Base-by-base conservation (phyloP, 2,797 vertebrate genomes). In the Hoplostethus atlanticus region DNA sequence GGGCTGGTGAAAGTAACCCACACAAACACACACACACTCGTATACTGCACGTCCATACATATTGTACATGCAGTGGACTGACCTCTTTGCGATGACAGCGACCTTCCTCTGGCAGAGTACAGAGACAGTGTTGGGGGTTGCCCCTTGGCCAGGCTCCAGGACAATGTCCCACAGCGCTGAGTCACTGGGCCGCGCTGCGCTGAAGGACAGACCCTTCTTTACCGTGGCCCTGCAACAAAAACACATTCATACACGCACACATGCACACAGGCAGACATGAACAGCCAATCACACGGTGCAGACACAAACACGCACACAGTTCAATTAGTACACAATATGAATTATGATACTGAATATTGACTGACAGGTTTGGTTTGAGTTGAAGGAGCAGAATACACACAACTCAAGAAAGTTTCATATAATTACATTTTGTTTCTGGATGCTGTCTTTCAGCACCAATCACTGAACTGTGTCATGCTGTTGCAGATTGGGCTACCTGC, bases 201-300 rank as follows among this genome's bases (percentile, higher is more conserved):
- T 94, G 89, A 95, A 95, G 15, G 84, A 87, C 83, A 95, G 65
- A 36, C 93, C 91, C 6, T 80, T 71, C 81, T 91, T 92, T 6
- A 90, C 83, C 15, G 86, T 81, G 1, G 84, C 93, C 84, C 95
- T 95, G 87, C 66, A 63, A 71, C 0, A 74, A 71, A 77, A 2
- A 77, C 46, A 76, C 6, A 58, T 3, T 81, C n/a, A 54, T 5
- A 34, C 40, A 28, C 28, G 57, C 48, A 58, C 42, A 69, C 50
- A 64, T 42, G 64, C 36, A 63, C 28, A n/a, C n/a, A n/a, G n/a
- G n/a, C n/a, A n/a, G n/a, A 21, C 21, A 21, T 21, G 21, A 1
- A 21, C 21, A 21, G 21, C 21, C 21, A 21, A 21, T 21, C 21
- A 21, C 21, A 21, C 21, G 1, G 21, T 21, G 21, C 21, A 21